Base-by-base conservation (phyloP, 2,888 invertebrate genomes). In the Ennomos erosarius region DNA sequence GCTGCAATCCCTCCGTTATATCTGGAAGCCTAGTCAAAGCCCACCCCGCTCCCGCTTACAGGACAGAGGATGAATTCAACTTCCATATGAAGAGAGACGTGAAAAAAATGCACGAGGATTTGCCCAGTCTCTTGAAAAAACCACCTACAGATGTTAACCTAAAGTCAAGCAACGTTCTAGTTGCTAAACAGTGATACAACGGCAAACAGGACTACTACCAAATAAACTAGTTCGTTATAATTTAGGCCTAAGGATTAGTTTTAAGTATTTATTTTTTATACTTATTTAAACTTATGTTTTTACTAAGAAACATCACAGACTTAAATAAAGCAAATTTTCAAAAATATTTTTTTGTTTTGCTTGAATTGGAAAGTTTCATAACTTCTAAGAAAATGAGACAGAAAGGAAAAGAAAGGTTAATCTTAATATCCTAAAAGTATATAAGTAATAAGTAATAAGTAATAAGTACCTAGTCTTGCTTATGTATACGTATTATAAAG, bases 1-100 rank as follows among this genome's bases (percentile, higher is more conserved):
- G 91, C 70, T 92, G 91, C 69, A 87, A 87, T 0, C 92, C 92
- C 1, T 84, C 85, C 0, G 85, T 92, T 8, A 84, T 85, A 1
- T 79, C 85, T 9, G 90, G 90, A 6, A 87, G 81, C 59, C 69
- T 89, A 62, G 81, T 87, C 8, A 87, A 87, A 60, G 44, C 82
- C 1, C 79, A 82, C 11, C 71, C 81, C 8, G 61, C 76, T 0
- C 78, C 87, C 10, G 75, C 83, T 0, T 91, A 87, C 67, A 85
- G 87, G 65, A 67, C 73, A 1, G 82, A 77, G 16, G 87, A 87
- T 3, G 82, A 86, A n/a, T 73, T 81, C 36, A 78, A 73, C 60
- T 79, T 79, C 50, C 85, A 84, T 62, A 81, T 78, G 57, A 91
- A 90, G 62, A 79, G 90, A 11, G 88, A 89, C 39, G 73, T 78